Percentiles rank a stretch among this genome's conserved stretches.
These are phyloP conservation scores for Gymnosoma rotundatum DNA, from an alignment of 2,888 invertebrate species.

Conservation along the genomic window DNA sequence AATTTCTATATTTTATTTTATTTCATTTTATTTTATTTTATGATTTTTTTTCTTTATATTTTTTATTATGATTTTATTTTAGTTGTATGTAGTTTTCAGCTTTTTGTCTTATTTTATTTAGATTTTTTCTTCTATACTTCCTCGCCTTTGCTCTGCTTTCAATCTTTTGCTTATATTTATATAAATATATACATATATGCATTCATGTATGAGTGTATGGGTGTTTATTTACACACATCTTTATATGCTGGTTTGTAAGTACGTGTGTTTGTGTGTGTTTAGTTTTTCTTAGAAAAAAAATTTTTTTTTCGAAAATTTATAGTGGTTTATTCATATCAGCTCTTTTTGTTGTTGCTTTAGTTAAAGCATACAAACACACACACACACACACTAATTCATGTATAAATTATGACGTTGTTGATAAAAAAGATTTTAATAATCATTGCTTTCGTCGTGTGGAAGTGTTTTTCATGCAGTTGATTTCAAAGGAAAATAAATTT, in stretches of 20 bases:
- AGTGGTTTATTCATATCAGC: constrained; percentile 69
- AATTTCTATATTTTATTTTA: constrained; percentile 35
- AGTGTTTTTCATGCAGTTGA: constrained; percentile 48
- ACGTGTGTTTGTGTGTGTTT: constrained; percentile 22
- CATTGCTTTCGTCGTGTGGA: constrained; percentile 55
- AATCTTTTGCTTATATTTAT: no score
- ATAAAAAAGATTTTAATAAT: constrained; percentile 69
- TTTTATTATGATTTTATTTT: constrained; percentile 30
- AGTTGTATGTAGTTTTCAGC: constrained; percentile 37
- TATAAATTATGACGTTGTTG: constrained; percentile 66
- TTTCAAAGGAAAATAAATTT: constrained; percentile 47
- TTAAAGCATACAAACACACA: background rate
- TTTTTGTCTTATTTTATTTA: constrained; percentile 9
- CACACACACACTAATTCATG: constrained; percentile 25
- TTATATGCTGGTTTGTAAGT: constrained; percentile 25
- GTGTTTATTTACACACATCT: constrained; percentile 1
- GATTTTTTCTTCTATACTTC: background rate
- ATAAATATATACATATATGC: background rate
- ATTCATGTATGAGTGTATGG: background rate
- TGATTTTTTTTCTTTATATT: constrained; percentile 4
- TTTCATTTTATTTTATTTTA: constrained; percentile 19
- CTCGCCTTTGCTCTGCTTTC: background rate
- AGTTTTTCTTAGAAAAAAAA: background rate
- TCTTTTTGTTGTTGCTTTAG: constrained; percentile 36
- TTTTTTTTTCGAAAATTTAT: constrained; percentile 59